Conservation (phyloP, 2,113 vertebrate species). For the Rousettus leschenaultii region DNA sequence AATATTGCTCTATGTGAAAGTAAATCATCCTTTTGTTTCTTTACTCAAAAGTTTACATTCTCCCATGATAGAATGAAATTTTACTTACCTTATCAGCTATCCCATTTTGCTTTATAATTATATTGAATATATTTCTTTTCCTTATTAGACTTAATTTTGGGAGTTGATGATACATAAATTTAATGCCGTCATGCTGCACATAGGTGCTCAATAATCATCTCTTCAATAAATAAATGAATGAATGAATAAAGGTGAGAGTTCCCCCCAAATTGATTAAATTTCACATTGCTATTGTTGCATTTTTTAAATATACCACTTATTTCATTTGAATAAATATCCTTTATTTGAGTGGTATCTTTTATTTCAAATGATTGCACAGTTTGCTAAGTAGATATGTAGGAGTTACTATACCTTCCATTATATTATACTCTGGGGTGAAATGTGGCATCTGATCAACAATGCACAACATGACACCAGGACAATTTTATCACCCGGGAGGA, state of each 20-base stretch:
- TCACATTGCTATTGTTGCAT: neutral
- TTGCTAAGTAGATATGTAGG: conserved; percentile 16
- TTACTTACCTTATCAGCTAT: neutral
- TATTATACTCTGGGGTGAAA: conserved; percentile 35
- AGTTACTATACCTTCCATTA: neutral
- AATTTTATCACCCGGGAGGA: neutral
- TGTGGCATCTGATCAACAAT: conserved; percentile 43
- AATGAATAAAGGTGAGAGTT: neutral
- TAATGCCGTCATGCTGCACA: neutral
- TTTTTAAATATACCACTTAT: neutral
- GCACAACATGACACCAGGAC: neutral
- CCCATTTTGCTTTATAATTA: neutral
- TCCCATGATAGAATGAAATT: neutral
- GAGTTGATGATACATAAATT: neutral
- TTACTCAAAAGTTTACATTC: neutral
- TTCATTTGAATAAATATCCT: neutral
- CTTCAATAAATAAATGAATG: neutral
- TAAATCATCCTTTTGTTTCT: neutral
- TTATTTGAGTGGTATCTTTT: conserved; percentile 4
- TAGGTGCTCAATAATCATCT: neutral
- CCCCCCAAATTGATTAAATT: neutral
- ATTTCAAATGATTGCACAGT: neutral
- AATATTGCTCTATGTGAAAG: neutral
- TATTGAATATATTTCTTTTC: neutral
- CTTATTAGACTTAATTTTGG: neutral